Evolutionary conservation across 2,113 vertebrate genomes (phyloP).

Genomic region (Coregonus clupeaformis): DNA sequence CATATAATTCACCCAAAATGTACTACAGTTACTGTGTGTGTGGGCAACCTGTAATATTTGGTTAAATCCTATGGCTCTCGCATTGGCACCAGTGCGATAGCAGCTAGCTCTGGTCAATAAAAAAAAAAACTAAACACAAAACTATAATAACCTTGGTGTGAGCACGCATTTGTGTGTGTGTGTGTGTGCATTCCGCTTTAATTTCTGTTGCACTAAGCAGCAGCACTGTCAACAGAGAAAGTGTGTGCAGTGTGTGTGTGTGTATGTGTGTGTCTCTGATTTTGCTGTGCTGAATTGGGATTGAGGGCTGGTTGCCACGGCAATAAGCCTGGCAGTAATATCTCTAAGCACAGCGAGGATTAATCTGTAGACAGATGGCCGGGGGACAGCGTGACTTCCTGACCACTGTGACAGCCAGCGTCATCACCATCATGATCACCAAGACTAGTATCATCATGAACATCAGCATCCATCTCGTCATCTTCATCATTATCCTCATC

Average conservation of each 20-base stretch:
- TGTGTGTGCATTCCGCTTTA: too few relatives aligned
- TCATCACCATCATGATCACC: background rate
- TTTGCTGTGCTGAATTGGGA: constrained; percentile 64
- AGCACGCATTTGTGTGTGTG: too few relatives aligned
- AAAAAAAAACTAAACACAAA: too few relatives aligned
- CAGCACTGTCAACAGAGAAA: too few relatives aligned
- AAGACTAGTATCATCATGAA: background rate
- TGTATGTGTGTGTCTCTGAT: constrained; percentile 51
- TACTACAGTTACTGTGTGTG: too few relatives aligned
- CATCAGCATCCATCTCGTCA: background rate
- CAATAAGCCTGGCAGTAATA: constrained; percentile 78
- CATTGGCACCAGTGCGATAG: too few relatives aligned
- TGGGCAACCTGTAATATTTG: too few relatives aligned
- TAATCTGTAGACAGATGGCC: constrained; percentile 79
- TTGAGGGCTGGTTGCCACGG: constrained; percentile 77
- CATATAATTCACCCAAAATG: too few relatives aligned
- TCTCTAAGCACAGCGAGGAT: constrained; percentile 77
- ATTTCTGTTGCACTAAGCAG: too few relatives aligned
- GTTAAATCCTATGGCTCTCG: too few relatives aligned
- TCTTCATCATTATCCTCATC: background rate
- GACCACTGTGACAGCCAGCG: constrained; percentile 27
- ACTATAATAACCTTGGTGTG: too few relatives aligned
- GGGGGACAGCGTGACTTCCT: constrained; percentile 71
- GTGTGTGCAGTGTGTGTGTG: constrained; percentile 5
- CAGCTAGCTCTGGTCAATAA: too few relatives aligned